phyloP scores from a whole-genome alignment of 2,888 invertebrate species.

The Acrocera orbiculus region DNA sequence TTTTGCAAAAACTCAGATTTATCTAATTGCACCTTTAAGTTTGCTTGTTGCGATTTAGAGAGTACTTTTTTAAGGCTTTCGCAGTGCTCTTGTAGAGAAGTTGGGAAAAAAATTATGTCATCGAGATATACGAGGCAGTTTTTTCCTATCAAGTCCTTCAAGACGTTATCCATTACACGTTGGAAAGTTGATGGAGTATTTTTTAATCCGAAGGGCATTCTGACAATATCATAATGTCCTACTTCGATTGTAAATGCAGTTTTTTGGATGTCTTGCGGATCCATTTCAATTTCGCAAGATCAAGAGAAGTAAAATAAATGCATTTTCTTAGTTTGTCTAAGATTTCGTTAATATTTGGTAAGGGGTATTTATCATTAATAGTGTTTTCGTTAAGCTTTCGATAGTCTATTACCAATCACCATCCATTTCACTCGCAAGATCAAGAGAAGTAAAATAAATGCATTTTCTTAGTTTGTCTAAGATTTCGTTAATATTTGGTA shows the following conservation, averaged over 20 bases:
- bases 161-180: background rate
- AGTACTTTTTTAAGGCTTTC: background rate
- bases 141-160: background rate
- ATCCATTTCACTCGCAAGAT: no score
- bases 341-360: slow-evolving; percentile 18
- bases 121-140: no score
- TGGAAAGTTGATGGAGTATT: slow-evolving; percentile 1
- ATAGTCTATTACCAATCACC: no score
- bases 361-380: slow-evolving; percentile 11
- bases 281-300: slow-evolving; percentile 16
- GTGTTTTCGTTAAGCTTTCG: no score
- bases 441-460: no score
- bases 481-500: no score
- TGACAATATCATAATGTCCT: slow-evolving; percentile 3
- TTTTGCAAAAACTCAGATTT: slow-evolving; percentile 1
- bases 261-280: slow-evolving; percentile 14
- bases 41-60: background rate
- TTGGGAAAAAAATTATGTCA: no score
- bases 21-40: no score
- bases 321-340: slow-evolving; percentile 17
- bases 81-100: background rate
- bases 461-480: no score
- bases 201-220: slow-evolving; percentile 5
- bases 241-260: slow-evolving; percentile 13
- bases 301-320: slow-evolving; percentile 17